These are phyloP conservation scores for Achroia grisella DNA, from an alignment of 1,140 invertebrate genomes.

Conservation along the genomic window DNA sequence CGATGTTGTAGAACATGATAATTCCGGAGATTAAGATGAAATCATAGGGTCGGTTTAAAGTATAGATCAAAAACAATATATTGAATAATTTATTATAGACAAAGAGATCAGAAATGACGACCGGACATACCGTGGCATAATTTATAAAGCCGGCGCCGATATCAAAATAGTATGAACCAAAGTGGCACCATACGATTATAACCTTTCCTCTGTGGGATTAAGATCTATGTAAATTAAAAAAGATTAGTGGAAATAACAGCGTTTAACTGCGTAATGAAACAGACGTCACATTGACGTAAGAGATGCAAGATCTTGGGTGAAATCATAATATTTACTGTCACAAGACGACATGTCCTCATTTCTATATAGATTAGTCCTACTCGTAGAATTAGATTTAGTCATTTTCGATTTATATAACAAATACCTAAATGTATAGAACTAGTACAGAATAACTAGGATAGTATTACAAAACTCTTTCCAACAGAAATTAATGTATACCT, in stretches of 20 bases:
- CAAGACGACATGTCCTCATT: slow-evolving; percentile 45
- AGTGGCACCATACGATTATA: slow-evolving; percentile 27
- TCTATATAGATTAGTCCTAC: slow-evolving; percentile 47
- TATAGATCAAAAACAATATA: slow-evolving; percentile 45
- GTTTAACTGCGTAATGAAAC: slow-evolving; percentile 60
- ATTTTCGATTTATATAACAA: slow-evolving; percentile 9
- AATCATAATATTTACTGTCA: slow-evolving; percentile 68
- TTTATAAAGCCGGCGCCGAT: slow-evolving; percentile 55
- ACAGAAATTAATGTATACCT: no score
- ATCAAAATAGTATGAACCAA: slow-evolving; percentile 54
- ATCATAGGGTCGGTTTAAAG: slow-evolving; percentile 30
- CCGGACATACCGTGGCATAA: slow-evolving; percentile 64
- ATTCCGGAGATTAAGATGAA: slow-evolving; percentile 29
- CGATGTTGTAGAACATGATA: slow-evolving; percentile 15
- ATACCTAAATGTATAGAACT: no score
- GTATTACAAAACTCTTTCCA: no score
- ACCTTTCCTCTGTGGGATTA: slow-evolving; percentile 29
- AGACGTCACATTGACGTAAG: slow-evolving; percentile 69
- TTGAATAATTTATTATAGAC: slow-evolving; percentile 39
- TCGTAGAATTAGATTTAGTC: slow-evolving; percentile 25
- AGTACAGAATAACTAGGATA: no score
- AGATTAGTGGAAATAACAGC: slow-evolving; percentile 41
- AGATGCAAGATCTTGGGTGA: slow-evolving; percentile 60
- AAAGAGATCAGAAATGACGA: slow-evolving; percentile 53
- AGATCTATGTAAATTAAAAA: slow-evolving; percentile 25